A percentile compares a stretch with the other conserved stretches of the same genome.
Evolutionary conservation across 1,140 invertebrate species (phyloP).

Genomic region (Nephila pilipes): DNA sequence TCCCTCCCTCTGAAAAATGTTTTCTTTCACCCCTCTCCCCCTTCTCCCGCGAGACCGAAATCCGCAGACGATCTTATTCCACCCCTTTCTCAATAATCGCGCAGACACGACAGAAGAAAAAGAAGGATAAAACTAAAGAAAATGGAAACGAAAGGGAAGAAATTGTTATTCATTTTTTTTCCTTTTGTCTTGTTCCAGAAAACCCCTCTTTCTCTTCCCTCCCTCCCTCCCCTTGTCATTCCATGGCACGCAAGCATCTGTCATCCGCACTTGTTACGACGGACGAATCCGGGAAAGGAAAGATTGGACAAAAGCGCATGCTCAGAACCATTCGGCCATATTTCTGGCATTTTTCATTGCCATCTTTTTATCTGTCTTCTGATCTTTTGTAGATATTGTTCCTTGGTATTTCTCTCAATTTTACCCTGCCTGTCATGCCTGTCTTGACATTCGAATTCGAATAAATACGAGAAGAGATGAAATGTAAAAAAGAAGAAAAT

Average conservation of each 20-base stretch:
- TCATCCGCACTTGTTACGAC: neutral
- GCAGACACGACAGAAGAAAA: neutral
- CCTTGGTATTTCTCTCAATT: too few relatives aligned
- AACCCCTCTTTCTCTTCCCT: neutral
- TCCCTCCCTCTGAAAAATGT: neutral
- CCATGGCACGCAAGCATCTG: neutral
- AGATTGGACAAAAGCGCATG: neutral
- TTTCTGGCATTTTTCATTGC: too few relatives aligned
- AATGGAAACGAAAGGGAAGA: constrained; percentile 35
- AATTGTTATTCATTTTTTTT: constrained; percentile 9
- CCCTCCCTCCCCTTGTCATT: neutral
- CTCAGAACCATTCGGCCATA: too few relatives aligned
- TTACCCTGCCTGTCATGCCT: too few relatives aligned
- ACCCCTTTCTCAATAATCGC: neutral
- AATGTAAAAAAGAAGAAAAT: too few relatives aligned
- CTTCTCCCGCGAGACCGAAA: neutral
- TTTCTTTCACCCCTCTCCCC: neutral
- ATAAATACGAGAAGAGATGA: too few relatives aligned
- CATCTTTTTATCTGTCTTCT: too few relatives aligned
- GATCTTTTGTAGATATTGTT: too few relatives aligned
- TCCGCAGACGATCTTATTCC: neutral
- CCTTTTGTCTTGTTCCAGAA: neutral
- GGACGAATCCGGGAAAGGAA: neutral
- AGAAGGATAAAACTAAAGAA: neutral
- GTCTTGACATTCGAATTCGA: too few relatives aligned